A percentile compares a stretch with the other conserved stretches of the same genome.
Evolutionary conservation across 2,113 vertebrate species (phyloP).

Genomic region (Channa argus): DNA sequence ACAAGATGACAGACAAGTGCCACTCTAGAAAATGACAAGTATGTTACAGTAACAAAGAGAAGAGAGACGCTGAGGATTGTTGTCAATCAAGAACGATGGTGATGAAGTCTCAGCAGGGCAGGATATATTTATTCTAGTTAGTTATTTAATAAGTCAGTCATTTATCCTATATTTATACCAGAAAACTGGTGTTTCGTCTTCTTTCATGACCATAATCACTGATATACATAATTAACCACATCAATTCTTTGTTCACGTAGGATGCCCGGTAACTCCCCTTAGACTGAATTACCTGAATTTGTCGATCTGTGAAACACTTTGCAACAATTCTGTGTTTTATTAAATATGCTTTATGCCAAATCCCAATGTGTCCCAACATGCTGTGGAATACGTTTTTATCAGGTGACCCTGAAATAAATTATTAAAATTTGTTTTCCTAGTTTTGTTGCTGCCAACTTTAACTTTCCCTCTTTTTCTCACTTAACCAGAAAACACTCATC

Average conservation of each 20-base stretch:
- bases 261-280: neutral
- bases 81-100: conserved; percentile 34
- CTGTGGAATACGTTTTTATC: neutral
- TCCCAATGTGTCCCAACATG: conserved; percentile 5
- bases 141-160: neutral
- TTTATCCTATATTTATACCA: neutral
- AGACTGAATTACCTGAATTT: neutral
- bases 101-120: conserved; percentile 11
- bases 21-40: conserved; percentile 57
- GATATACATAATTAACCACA: neutral
- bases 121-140: conserved; percentile 27
- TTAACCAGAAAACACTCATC: neutral
- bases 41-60: conserved; percentile 45
- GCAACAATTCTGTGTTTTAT: neutral
- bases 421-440: neutral
- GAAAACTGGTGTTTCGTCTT: neutral
- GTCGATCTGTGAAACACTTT: neutral
- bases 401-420: conserved; percentile 7
- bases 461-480: conserved; percentile 8
- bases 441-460: neutral
- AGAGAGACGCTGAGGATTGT: neutral
- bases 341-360: neutral
- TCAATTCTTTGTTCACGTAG: too few species aligned
- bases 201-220: neutral
- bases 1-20: conserved; percentile 53